Percentiles rank a stretch among this genome's conserved stretches.
These are phyloP conservation scores for Synergus itoensis DNA, from an alignment of 2,888 invertebrate species.

Conservation along the genomic window DNA sequence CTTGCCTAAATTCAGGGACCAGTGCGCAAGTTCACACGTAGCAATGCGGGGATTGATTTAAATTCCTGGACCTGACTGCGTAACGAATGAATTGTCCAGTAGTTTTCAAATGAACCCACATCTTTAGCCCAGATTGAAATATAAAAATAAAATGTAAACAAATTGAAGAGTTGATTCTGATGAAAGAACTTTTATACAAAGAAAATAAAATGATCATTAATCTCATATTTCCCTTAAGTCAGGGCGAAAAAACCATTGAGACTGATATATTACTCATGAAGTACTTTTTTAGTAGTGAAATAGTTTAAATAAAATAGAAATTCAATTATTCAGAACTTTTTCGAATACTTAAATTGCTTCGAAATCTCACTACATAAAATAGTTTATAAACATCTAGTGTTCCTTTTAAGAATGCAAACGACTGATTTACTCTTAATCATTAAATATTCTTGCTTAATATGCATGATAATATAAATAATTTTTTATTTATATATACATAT, in stretches of 20 bases:
- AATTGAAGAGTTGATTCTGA: neutral
- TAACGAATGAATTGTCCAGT: constrained; percentile 15
- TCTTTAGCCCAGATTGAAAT: neutral
- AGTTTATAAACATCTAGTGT: constrained; percentile 1
- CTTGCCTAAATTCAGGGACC: neutral
- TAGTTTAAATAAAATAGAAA: neutral
- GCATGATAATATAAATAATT: neutral
- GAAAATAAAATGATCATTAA: constrained; percentile 66
- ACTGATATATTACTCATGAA: constrained; percentile 73
- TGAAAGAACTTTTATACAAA: neutral
- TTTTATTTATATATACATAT: no score
- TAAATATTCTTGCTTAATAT: neutral
- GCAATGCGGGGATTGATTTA: constrained; percentile 21
- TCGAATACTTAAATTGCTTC: neutral
- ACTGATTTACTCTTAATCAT: constrained; percentile 27
- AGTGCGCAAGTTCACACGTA: constrained; percentile 28
- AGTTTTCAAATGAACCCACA: constrained; percentile 7
- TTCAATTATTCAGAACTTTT: neutral
- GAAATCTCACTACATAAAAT: neutral
- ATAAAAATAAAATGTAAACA: neutral
- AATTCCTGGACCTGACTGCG: constrained; percentile 21
- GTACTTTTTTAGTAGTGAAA: constrained; percentile 54
- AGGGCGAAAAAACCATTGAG: constrained; percentile 71
- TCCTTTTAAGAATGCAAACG: neutral
- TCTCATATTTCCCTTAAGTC: constrained; percentile 70